phyloP scores from a whole-genome alignment of 2,113 vertebrate species.

The Gasterosteus nipponicus region DNA sequence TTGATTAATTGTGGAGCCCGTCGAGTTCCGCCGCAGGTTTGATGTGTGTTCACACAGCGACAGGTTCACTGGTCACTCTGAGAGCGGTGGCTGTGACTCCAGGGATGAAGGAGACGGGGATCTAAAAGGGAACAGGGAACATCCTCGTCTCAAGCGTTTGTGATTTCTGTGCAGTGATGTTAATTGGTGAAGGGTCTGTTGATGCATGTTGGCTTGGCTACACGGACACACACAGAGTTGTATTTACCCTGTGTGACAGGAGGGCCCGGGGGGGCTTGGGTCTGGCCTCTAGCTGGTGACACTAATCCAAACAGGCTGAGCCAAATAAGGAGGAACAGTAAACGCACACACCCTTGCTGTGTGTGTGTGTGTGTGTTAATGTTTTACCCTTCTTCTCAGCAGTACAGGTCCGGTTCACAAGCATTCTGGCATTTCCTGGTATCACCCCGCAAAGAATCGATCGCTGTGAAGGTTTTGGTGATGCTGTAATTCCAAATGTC shows the following conservation, averaged over 20 bases:
- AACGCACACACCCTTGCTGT: conserved; percentile 30
- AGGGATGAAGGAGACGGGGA: background rate
- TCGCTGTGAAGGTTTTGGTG: conserved; percentile 10
- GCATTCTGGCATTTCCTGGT: conserved; percentile 36
- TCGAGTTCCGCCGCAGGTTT: too few relatives aligned
- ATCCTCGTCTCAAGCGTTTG: conserved; percentile 64
- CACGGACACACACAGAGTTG: conserved; percentile 32
- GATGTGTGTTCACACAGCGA: too few relatives aligned
- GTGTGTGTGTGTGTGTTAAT: conserved; percentile 34
- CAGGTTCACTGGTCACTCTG: too few relatives aligned
- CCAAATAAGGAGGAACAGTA: conserved; percentile 67
- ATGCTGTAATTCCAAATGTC: background rate
- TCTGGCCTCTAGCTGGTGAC: conserved; percentile 70
- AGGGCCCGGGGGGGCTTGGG: conserved; percentile 50
- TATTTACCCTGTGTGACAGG: conserved; percentile 66
- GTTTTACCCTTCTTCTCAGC: conserved; percentile 40
- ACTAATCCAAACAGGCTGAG: conserved; percentile 76
- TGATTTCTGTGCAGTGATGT: conserved; percentile 57
- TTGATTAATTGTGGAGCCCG: too few relatives aligned
- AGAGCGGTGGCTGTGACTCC: too few relatives aligned
- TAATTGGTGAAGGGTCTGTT: conserved; percentile 67
- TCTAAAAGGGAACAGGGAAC: conserved; percentile 43
- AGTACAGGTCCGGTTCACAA: conserved; percentile 27
- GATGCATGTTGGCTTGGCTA: conserved; percentile 63
- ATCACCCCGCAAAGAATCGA: background rate